Evolutionary conservation across 2,113 vertebrate species (phyloP), one percentile per base, ranked within the genome.

Genomic region (Gavialis gangeticus): DNA sequence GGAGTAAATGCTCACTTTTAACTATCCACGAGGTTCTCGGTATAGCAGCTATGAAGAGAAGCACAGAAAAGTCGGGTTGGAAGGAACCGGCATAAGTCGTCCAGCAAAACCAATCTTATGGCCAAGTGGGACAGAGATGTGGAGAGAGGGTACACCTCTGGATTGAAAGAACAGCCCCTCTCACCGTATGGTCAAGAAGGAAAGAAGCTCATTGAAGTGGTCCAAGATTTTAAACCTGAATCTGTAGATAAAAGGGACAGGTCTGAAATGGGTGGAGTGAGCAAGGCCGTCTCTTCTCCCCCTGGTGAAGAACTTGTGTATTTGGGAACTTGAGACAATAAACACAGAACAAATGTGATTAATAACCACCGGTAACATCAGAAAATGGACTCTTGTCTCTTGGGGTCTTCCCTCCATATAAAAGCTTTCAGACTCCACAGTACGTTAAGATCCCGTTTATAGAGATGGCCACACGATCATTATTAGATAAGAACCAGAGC

Each of bases 151-250:
- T 75, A 69, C 87, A 92, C 93, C 95, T 94, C 77, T 69, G 64
- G 69, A 91, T 77, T 96, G 84, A 92, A 96, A 95, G 95, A 90
- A 58, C 62, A 89, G 87, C 56, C 37, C 95, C 93, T 81, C 73
- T 64, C 84, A 75, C 77, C 87, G 9, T 75, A 55, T 62, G 82
- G 77, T 89, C 93, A 84, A 4, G 79, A 95, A 78, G 79, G 90
- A 88, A 90, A 90, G 95, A 83, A 92, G 92, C 22, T 56, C 84
- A 84, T 57, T 60, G 64, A 27, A 94, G 77, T 60, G 64, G 28
- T 96, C 55, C 64, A 62, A 64, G 75, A 62, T 89, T 85, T 79
- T 82, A 94, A 93, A 92, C 64, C 82, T 67, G 76, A 93, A 87
- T 27, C 94, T 91, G 82, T 93, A 94, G 95, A 82, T 92, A 34